Base-by-base conservation (phyloP, 2,113 vertebrate genomes). In the Phasianus colchicus region DNA sequence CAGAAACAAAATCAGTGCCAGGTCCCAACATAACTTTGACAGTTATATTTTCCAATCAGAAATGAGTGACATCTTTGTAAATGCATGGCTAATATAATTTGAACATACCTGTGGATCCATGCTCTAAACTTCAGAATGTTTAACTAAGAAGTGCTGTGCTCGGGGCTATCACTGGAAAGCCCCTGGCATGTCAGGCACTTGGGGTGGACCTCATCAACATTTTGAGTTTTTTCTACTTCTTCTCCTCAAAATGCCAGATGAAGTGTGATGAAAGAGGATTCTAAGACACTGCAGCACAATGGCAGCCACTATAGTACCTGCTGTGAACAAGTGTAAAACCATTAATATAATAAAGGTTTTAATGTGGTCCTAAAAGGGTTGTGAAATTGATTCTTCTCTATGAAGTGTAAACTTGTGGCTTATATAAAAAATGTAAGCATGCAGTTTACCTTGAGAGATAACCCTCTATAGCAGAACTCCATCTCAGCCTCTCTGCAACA, bases 141-240 rank as follows among this genome's bases (percentile, higher is more conserved):
- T 55, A 55, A 60, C 0, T 40, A 17, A 80, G 32, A 24, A 70
- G 17, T 48, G 6, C 11, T 73, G 73, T 86, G 3, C 8, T 24
- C 27, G 15, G 85, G 7, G 1, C 5, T 77, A 48, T 65, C 32
- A 42, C 32, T 64, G 25, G 14, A 81, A 89, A 71, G 7, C 6
- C 6, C 30, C 10, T 57, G 7, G 4, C 63, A 40, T 3, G 5
- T 38, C 5, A 4, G 34, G 1, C 5, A 3, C 63, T 78, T 11
- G 1, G 3, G 7, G 2, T 12, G 30, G 30, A 70, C 13, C 10
- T 65, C 43, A 52, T 69, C 42, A 58, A 18, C 0, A 2, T 50
- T 21, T 40, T 36, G 22, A n/a, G 10, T 5, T 81, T 82, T 87
- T 87, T 72, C 15, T 76, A 75, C 14, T 6, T 32, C 78, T 60